These are phyloP conservation scores for Eulemur macaco DNA, from an alignment of 2,113 vertebrate genomes.

Conservation along the genomic window DNA sequence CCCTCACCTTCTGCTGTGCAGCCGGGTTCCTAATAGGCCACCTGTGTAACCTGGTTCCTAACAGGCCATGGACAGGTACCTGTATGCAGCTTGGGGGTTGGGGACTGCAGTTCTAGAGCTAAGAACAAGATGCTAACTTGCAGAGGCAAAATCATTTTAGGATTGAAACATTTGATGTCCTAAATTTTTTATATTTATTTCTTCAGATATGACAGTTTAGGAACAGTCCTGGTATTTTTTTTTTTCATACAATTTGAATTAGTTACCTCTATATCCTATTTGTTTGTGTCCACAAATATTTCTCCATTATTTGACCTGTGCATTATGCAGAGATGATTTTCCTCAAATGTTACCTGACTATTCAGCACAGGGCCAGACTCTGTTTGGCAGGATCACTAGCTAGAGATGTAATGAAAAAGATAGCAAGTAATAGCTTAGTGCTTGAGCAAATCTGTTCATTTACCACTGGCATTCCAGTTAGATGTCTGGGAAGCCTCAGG, in stretches of 20 bases:
- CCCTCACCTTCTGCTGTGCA: too few relatives aligned
- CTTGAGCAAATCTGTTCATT: slow-evolving; percentile 24
- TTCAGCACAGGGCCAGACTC: not conserved
- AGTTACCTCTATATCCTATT: not conserved
- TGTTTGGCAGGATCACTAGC: not conserved
- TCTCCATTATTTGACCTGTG: not conserved
- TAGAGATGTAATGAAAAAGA: slow-evolving; percentile 11
- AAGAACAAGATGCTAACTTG: not conserved
- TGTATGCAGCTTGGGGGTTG: too few relatives aligned
- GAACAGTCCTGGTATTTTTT: not conserved
- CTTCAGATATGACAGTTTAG: not conserved
- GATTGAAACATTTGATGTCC: not conserved
- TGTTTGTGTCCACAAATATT: not conserved
- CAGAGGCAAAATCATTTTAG: not conserved
- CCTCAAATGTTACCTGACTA: not conserved
- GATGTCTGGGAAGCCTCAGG: not conserved
- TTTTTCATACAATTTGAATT: not conserved
- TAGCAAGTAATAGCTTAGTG: not conserved
- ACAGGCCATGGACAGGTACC: too few relatives aligned
- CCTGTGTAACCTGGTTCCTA: too few relatives aligned
- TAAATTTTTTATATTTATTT: not conserved
- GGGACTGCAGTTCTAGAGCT: not conserved
- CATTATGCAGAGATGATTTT: not conserved
- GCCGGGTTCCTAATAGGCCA: too few relatives aligned
- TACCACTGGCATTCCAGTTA: not conserved